Percentiles rank a stretch among this genome's conserved stretches.
Evolutionary conservation across 2,888 invertebrate genomes (phyloP).

Genomic region (Pollenia griseotomentosa): DNA sequence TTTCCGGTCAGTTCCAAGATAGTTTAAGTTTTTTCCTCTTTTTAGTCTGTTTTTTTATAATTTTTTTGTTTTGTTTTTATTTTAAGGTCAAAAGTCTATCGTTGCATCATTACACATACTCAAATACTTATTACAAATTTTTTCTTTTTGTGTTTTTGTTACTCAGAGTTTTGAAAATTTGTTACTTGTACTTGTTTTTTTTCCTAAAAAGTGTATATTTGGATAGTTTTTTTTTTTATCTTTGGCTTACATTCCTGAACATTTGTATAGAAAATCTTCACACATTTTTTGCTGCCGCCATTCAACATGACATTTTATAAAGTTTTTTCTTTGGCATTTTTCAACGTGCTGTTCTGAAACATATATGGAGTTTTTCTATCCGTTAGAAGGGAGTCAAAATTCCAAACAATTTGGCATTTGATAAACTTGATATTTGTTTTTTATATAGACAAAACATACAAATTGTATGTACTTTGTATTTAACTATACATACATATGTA

Average conservation of each 20-base stretch:
- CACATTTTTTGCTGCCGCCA: constrained; percentile 66
- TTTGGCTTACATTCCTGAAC: constrained; percentile 59
- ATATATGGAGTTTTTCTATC: constrained; percentile 35
- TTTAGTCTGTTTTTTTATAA: neutral
- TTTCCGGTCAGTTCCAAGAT: constrained; percentile 52
- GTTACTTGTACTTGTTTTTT: constrained; percentile 20
- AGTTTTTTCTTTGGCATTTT: constrained; percentile 57
- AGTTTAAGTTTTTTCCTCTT: constrained; percentile 15
- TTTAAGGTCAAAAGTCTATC: constrained; percentile 69
- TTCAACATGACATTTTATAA: constrained; percentile 63
- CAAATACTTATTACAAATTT: constrained; percentile 62
- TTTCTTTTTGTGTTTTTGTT: neutral
- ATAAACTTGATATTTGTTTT: constrained; percentile 56
- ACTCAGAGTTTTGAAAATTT: neutral
- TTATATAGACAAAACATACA: neutral
- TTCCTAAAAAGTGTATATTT: neutral
- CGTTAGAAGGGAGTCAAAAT: constrained; percentile 46
- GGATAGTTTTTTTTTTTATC: constrained; percentile 55
- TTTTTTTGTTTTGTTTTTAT: neutral
- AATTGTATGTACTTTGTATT: too few relatives aligned
- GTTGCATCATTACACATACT: constrained; percentile 70
- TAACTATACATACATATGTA: neutral
- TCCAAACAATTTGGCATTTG: constrained; percentile 66
- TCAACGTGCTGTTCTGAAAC: constrained; percentile 30
- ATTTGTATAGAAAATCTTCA: constrained; percentile 67